phyloP scores from a whole-genome alignment of 2,888 invertebrate genomes.

The Xestia c-nigrum region DNA sequence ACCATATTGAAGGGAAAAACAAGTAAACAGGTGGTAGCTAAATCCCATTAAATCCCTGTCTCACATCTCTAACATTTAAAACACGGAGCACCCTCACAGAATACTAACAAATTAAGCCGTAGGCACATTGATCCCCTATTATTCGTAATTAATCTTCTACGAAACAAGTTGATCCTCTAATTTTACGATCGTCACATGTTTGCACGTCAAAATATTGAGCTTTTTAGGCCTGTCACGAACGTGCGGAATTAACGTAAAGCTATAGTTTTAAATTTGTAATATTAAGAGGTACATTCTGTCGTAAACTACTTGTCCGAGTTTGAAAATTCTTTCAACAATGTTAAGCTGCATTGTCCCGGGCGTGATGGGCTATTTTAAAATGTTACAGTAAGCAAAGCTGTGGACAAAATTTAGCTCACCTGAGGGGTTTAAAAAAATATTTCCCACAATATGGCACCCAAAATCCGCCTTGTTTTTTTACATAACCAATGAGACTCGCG shows the following conservation, averaged over 20 bases:
- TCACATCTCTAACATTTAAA: conserved; percentile 1
- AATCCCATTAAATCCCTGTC: conserved; percentile 20
- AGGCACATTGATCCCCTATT: conserved; percentile 38
- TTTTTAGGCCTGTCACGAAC: not conserved
- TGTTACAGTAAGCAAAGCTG: not conserved
- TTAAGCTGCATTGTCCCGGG: not conserved
- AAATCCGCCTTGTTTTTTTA: too few relatives aligned
- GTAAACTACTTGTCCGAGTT: not conserved
- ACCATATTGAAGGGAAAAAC: too few relatives aligned
- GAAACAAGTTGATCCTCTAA: conserved; percentile 39
- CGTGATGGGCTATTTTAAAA: not conserved
- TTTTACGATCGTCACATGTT: conserved; percentile 53
- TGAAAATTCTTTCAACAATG: not conserved
- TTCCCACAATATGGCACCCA: too few relatives aligned
- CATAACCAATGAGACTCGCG: too few relatives aligned
- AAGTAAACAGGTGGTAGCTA: not conserved
- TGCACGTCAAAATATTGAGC: conserved; percentile 48
- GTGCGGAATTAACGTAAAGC: not conserved
- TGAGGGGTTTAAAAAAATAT: too few relatives aligned
- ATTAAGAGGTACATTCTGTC: not conserved
- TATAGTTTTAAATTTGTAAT: not conserved
- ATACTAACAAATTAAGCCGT: conserved; percentile 18
- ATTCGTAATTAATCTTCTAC: conserved; percentile 45
- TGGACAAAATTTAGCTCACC: too few relatives aligned
- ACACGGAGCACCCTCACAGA: not conserved